phyloP scores from a whole-genome alignment of 2,888 invertebrate species.

The Osmoderma eremita region DNA sequence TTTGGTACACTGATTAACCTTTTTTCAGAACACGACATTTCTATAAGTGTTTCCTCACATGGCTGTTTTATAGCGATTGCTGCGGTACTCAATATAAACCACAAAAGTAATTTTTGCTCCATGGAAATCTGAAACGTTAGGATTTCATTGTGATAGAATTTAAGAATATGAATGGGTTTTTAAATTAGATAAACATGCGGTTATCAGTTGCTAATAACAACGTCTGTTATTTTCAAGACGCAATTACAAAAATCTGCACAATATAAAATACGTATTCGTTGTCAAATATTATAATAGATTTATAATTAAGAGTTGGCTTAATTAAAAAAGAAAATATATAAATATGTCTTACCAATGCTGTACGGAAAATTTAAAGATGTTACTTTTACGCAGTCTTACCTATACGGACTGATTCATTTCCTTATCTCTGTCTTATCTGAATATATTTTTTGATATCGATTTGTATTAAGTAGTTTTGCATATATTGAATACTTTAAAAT shows the following conservation, averaged over 20 bases:
- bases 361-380: neutral
- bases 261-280: too few species aligned
- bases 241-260: too few species aligned
- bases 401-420: constrained; percentile 22
- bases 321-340: neutral
- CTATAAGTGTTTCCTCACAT: constrained; percentile 55
- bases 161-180: too few species aligned
- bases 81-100: neutral
- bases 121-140: constrained; percentile 10
- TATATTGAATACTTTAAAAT: too few species aligned
- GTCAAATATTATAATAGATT: too few species aligned
- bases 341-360: neutral
- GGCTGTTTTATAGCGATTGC: constrained; percentile 48
- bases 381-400: constrained; percentile 23
- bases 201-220: neutral
- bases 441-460: constrained; percentile 32
- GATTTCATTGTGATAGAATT: neutral
- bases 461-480: too few species aligned
- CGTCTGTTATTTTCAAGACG: neutral
- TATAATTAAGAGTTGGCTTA: too few species aligned
- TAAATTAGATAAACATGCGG: too few species aligned
- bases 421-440: constrained; percentile 28
- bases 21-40: constrained; percentile 54
- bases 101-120: constrained; percentile 8
- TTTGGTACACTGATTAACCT: constrained; percentile 55